Evolutionary conservation across 37 sponge, comb jelly and placozoan species (phyloP).

Genomic region (Halisarca cf. caerulea): DNA sequence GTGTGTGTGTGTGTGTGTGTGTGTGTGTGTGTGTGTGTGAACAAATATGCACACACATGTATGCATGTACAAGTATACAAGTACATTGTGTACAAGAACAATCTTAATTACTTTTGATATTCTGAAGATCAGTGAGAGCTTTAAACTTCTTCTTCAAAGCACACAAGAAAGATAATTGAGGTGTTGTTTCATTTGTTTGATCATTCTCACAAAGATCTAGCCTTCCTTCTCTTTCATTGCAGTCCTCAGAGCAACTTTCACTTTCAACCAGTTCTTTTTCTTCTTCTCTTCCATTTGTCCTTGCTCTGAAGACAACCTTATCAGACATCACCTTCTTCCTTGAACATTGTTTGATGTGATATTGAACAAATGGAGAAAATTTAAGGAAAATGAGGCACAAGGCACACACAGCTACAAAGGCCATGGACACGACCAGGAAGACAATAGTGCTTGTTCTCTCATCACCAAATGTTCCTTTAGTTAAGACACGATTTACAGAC

Average conservation of each 20-base stretch:
- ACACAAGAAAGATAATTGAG: too few species aligned
- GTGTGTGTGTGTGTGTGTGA: too few species aligned
- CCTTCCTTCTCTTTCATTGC: background rate
- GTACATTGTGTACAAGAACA: too few species aligned
- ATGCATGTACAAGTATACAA: too few species aligned
- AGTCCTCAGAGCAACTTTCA: background rate
- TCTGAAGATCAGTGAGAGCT: too few species aligned
- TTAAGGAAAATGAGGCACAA: slow-evolving; percentile 60
- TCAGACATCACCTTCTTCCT: background rate
- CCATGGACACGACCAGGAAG: slow-evolving; percentile 83
- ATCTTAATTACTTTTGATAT: too few species aligned
- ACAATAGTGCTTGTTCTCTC: slow-evolving; percentile 57
- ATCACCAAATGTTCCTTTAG: slow-evolving; percentile 54
- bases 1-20: too few species aligned
- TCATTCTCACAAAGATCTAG: too few species aligned
- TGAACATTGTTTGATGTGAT: slow-evolving; percentile 33
- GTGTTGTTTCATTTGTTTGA: too few species aligned
- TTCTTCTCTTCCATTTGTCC: background rate
- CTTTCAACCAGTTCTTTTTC: background rate
- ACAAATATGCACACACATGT: too few species aligned
- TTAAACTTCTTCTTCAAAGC: too few species aligned
- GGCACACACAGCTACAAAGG: slow-evolving; percentile 73
- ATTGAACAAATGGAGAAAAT: slow-evolving; percentile 56
- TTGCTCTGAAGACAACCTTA: background rate
- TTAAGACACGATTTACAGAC: slow-evolving; percentile 69